Conservation (phyloP, 1,140 invertebrate genomes). For the Tetragonula clypearis region DNA sequence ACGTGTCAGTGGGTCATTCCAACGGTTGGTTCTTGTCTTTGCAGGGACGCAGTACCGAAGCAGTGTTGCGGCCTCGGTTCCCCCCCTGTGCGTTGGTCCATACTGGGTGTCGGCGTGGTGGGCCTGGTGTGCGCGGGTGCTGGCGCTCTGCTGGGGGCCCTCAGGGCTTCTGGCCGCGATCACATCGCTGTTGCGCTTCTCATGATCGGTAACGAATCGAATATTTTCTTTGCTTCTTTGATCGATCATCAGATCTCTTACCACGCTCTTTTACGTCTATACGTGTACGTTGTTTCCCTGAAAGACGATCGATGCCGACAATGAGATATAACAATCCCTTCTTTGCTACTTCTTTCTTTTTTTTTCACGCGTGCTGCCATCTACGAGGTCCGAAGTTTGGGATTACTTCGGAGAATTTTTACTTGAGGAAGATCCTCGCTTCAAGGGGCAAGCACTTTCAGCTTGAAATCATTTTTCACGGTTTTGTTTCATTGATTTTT, state of each 20-base stretch:
- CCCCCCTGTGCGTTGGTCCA: constrained; percentile 80
- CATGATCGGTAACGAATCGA: constrained; percentile 77
- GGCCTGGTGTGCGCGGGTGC: constrained; percentile 80
- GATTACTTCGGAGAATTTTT: not conserved
- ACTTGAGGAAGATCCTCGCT: too few relatives aligned
- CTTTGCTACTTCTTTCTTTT: not conserved
- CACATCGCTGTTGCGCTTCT: constrained; percentile 80
- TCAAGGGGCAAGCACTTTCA: too few relatives aligned
- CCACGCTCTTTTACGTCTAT: not conserved
- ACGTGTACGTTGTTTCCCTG: not conserved
- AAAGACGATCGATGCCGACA: not conserved
- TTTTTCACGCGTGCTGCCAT: not conserved
- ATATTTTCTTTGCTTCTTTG: not conserved
- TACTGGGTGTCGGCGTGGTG: constrained; percentile 79
- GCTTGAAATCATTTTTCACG: not conserved
- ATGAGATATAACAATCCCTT: not conserved
- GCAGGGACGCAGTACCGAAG: constrained; percentile 80
- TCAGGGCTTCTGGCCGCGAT: constrained; percentile 79
- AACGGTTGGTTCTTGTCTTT: constrained; percentile 69
- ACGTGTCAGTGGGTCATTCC: constrained; percentile 78
- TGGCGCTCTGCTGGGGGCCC: constrained; percentile 78
- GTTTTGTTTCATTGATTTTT: not conserved
- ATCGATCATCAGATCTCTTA: not conserved
- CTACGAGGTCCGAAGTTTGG: not conserved
- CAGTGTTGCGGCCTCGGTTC: constrained; percentile 80